Conservation (phyloP, 2,888 invertebrate genomes). For the Callimorpha dominula region DNA sequence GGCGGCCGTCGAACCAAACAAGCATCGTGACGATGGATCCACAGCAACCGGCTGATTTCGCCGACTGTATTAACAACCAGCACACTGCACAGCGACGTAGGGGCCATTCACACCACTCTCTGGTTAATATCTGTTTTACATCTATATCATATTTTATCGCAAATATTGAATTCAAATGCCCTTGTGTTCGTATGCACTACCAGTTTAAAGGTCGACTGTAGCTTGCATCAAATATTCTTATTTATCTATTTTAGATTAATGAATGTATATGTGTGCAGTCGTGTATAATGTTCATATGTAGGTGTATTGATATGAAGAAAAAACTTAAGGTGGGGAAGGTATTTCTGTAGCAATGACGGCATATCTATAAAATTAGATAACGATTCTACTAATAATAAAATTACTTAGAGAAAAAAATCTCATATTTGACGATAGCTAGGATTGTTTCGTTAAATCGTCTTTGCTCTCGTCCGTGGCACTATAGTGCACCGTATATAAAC, state of each 20-base stretch:
- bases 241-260: not conserved
- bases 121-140: constrained; percentile 57
- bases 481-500: too few species aligned
- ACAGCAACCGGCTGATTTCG: constrained; percentile 81
- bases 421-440: too few species aligned
- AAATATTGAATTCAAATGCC: not conserved
- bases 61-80: constrained; percentile 88
- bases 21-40: constrained; percentile 80
- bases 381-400: too few species aligned
- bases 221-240: not conserved
- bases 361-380: not conserved
- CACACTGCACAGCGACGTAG: constrained; percentile 84
- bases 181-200: constrained; percentile 2
- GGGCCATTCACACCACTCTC: constrained; percentile 72
- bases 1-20: constrained; percentile 76
- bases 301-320: not conserved
- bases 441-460: not conserved
- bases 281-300: too few species aligned
- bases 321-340: not conserved
- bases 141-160: not conserved
- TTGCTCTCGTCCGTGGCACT: too few species aligned
- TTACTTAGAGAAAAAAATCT: too few species aligned
- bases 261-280: not conserved
- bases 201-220: not conserved
- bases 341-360: not conserved